Conservation (phyloP, 1,140 invertebrate genomes). For the Caenorhabditis inopinata region DNA sequence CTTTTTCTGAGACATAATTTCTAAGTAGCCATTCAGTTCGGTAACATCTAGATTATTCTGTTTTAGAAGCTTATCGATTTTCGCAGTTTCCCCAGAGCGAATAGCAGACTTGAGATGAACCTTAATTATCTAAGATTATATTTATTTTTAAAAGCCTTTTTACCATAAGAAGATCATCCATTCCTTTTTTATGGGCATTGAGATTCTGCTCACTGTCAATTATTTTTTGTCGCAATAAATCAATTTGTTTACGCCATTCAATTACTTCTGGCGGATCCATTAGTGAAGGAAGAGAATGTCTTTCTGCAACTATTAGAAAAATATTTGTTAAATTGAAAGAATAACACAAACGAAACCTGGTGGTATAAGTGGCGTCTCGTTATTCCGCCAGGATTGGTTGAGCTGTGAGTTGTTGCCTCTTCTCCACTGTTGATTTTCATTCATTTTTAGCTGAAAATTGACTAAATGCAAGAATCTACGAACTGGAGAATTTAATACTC, state of each 20-base stretch:
- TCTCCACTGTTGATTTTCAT: background rate
- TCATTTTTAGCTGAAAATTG: background rate
- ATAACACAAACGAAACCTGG: background rate
- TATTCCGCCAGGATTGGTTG: background rate
- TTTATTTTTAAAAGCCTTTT: background rate
- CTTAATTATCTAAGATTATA: background rate
- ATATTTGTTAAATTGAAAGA: too few species aligned
- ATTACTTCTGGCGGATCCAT: background rate
- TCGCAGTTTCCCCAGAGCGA: background rate
- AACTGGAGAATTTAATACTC: background rate
- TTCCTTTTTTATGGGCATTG: background rate
- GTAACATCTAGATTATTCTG: background rate
- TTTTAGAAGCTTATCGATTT: background rate
- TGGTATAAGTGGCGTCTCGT: background rate
- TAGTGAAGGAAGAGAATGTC: background rate
- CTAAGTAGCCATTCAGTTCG: background rate
- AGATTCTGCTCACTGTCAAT: constrained; percentile 8
- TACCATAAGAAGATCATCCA: background rate
- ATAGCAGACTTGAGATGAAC: background rate
- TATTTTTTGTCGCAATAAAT: background rate
- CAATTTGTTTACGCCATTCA: background rate
- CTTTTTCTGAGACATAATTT: background rate
- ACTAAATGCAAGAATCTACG: too few species aligned
- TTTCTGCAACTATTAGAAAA: background rate
- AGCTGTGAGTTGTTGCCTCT: background rate